Percentiles rank a stretch among this genome's conserved stretches.
Conservation (phyloP, 37 sponge, comb jelly and placozoan species). For the Lycopodina hypogea region DNA sequence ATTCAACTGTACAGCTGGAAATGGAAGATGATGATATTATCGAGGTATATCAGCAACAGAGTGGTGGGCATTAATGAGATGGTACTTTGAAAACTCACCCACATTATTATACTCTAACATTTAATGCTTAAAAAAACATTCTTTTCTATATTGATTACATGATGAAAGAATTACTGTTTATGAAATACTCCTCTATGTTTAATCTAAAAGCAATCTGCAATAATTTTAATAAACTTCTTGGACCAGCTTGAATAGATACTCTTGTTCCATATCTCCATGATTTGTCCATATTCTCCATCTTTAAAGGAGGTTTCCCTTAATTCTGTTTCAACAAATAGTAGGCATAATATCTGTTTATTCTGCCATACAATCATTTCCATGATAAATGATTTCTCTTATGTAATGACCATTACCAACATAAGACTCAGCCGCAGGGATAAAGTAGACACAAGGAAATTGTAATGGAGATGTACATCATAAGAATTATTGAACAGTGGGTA, state of each 20-base stretch:
- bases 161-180: no score
- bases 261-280: constrained; percentile 50
- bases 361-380: constrained; percentile 72
- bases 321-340: constrained; percentile 79
- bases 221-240: constrained; percentile 65
- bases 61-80: constrained; percentile 75
- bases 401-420: constrained; percentile 78
- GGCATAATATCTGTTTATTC: constrained; percentile 46
- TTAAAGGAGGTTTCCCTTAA: constrained; percentile 79
- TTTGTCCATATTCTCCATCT: constrained; percentile 57
- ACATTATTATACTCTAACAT: neutral
- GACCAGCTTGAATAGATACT: constrained; percentile 70
- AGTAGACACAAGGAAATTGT: neutral
- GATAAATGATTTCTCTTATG: constrained; percentile 60
- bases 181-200: neutral
- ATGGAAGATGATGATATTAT: constrained; percentile 99
- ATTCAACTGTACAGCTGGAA: constrained; percentile 61
- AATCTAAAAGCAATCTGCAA: constrained; percentile 8
- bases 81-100: neutral
- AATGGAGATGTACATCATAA: neutral
- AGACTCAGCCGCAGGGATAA: constrained; percentile 58
- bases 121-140: neutral
- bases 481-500: neutral
- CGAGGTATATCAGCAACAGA: constrained; percentile 95
- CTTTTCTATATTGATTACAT: no score